These are phyloP conservation scores for Daubentonia madagascariensis DNA, from an alignment of 2,113 vertebrate genomes.

Conservation along the genomic window DNA sequence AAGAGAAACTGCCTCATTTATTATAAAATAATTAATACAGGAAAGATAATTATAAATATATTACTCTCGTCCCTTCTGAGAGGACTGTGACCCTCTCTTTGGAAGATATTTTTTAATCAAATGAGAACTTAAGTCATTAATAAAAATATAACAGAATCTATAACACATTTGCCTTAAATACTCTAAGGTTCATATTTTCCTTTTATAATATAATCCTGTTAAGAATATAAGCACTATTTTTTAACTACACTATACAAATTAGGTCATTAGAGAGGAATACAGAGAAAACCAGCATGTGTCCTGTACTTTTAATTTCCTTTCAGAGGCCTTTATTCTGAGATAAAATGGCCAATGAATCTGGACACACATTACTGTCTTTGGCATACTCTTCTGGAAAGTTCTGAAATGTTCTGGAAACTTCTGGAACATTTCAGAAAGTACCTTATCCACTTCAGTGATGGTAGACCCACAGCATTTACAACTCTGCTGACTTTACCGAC, in stretches of 20 bases:
- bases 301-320: not conserved
- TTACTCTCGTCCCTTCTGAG: not conserved
- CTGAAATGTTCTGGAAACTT: constrained; percentile 1
- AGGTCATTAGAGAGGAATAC: not conserved
- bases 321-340: not conserved
- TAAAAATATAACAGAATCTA: not conserved
- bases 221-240: too few relatives aligned
- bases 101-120: not conserved
- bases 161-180: not conserved
- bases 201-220: too few relatives aligned
- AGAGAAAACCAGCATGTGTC: not conserved
- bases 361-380: not conserved
- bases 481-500: not conserved
- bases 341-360: not conserved
- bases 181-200: not conserved
- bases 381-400: not conserved
- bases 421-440: not conserved
- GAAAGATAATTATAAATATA: not conserved
- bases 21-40: not conserved
- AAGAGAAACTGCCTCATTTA: not conserved
- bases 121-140: not conserved
- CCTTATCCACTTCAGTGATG: not conserved
- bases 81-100: not conserved
- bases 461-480: not conserved
- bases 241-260: not conserved